phyloP scores from a whole-genome alignment of 2,113 vertebrate genomes.

The Cisticola juncidis region DNA sequence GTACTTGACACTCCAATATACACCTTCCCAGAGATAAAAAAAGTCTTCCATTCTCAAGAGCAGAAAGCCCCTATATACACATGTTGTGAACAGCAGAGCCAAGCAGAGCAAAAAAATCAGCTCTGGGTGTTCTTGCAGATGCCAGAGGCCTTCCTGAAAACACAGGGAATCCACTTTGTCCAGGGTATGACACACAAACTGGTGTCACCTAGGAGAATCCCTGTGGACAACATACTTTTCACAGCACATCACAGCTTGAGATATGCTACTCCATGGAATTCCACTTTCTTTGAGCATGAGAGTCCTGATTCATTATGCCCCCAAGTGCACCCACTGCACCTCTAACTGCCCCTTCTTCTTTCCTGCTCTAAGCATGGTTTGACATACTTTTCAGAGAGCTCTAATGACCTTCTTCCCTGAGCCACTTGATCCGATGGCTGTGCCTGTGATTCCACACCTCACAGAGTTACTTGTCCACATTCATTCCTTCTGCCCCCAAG shows the following conservation, averaged over 20 bases:
- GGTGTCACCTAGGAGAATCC: background rate
- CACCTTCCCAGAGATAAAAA: background rate
- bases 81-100: background rate
- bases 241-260: background rate
- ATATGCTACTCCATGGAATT: background rate
- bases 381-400: background rate
- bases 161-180: background rate
- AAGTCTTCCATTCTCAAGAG: background rate
- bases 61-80: fast-evolving
- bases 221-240: background rate
- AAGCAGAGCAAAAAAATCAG: background rate
- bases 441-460: background rate
- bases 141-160: background rate
- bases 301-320: background rate
- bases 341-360: background rate
- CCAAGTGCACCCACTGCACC: background rate
- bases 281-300: background rate
- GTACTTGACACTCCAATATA: background rate
- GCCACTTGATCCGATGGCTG: background rate
- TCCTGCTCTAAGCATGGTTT: background rate
- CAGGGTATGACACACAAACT: background rate
- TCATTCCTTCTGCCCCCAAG: background rate
- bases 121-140: background rate
- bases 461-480: background rate
- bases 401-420: background rate